phyloP scores from a whole-genome alignment of 2,888 invertebrate genomes.

The Laspeyria flexula region DNA sequence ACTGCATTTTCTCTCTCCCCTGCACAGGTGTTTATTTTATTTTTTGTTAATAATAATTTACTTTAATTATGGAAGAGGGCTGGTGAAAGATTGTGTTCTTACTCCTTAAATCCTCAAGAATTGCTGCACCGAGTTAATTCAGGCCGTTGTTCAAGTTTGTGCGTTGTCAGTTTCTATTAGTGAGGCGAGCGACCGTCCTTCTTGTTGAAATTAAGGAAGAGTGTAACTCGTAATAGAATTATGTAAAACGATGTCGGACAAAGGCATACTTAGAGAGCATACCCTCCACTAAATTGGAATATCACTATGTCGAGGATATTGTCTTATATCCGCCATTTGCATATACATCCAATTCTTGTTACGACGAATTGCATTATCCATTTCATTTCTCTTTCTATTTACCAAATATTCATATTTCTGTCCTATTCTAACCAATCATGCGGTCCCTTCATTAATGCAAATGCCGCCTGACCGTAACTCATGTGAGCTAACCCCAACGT shows the following conservation, averaged over 20 bases:
- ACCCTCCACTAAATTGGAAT: conserved; percentile 31
- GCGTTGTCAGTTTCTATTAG: neutral
- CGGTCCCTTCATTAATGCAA: conserved; percentile 51
- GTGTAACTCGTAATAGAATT: conserved; percentile 5
- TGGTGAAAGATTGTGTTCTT: too few species aligned
- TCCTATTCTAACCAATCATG: conserved; percentile 37
- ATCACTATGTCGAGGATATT: conserved; percentile 41
- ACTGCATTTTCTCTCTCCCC: too few species aligned
- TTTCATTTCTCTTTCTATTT: conserved; percentile 19
- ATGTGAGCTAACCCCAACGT: conserved; percentile 42
- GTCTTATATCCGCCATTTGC: conserved; percentile 42
- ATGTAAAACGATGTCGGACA: conserved; percentile 12
- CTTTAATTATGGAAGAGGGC: too few species aligned
- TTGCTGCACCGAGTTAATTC: too few species aligned
- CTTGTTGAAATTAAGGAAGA: conserved; percentile 1
- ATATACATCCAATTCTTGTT: conserved; percentile 43
- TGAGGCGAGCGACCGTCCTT: neutral
- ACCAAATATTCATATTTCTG: conserved; percentile 1
- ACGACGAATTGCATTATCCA: conserved; percentile 31
- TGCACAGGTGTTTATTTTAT: too few species aligned
- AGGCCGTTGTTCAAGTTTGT: too few species aligned
- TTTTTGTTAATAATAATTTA: too few species aligned
- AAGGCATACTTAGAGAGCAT: conserved; percentile 4
- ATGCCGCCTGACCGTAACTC: conserved; percentile 46
- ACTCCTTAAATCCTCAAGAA: too few species aligned